Conservation (phyloP, 2,888 invertebrate genomes). For the Hypomecis atomaria region DNA sequence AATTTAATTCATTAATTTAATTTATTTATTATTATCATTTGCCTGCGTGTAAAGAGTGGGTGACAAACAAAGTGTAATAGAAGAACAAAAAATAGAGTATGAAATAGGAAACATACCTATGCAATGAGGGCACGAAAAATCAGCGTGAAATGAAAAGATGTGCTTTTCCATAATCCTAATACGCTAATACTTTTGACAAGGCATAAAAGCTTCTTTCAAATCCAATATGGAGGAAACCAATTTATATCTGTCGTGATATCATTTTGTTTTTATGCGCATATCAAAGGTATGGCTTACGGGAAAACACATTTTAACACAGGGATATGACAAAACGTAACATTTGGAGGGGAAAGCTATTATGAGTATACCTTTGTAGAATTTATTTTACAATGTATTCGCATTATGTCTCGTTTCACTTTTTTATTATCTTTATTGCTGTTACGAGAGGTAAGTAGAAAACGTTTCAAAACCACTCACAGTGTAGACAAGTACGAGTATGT, state of each 20-base stretch:
- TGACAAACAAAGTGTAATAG: no score
- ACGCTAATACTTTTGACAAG: slow-evolving; percentile 36
- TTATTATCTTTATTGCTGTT: background rate
- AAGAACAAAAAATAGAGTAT: no score
- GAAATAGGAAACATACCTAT: slow-evolving; percentile 1
- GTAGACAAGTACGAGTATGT: no score
- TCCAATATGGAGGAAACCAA: slow-evolving; percentile 46
- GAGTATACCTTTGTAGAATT: background rate
- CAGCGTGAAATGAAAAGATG: slow-evolving; percentile 30
- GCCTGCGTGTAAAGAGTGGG: no score
- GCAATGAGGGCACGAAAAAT: background rate
- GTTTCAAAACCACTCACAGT: no score
- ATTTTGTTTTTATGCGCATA: slow-evolving; percentile 43
- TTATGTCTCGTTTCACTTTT: background rate
- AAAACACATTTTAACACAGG: slow-evolving; percentile 35
- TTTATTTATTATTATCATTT: no score
- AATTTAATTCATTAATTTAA: no score
- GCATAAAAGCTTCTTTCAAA: slow-evolving; percentile 41
- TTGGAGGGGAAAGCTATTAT: background rate
- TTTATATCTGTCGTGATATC: slow-evolving; percentile 41
- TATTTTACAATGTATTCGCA: background rate
- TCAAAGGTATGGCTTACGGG: slow-evolving; percentile 44
- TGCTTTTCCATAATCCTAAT: slow-evolving; percentile 29
- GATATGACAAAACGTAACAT: slow-evolving; percentile 10
- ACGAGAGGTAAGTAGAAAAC: no score